phyloP scores from a whole-genome alignment of 2,797 vertebrate genomes.

The Lemur catta region DNA sequence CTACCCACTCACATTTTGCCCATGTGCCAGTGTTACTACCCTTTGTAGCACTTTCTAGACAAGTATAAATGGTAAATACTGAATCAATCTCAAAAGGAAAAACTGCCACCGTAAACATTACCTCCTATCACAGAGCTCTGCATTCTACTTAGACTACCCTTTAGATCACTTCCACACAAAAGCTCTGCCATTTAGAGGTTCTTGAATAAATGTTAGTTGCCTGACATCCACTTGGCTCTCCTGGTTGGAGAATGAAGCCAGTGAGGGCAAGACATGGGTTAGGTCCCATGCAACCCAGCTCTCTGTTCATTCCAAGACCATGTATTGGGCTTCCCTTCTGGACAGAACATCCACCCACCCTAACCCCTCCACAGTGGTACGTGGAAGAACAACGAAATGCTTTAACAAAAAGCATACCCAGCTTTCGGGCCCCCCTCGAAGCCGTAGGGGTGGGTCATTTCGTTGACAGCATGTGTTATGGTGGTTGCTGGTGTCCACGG shows the following conservation, averaged over 20 bases:
- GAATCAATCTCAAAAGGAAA: not conserved
- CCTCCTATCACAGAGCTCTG: not conserved
- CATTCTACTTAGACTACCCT: not conserved
- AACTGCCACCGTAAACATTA: not conserved
- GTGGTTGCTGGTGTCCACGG: not conserved
- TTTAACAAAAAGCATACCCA: not conserved
- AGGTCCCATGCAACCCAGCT: not conserved
- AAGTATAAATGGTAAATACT: not conserved
- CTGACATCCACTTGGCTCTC: not conserved
- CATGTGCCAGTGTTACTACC: not conserved
- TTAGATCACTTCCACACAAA: not conserved
- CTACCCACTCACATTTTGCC: not conserved
- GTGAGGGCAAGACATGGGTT: not conserved
- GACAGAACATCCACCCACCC: not conserved
- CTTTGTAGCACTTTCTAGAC: not conserved
- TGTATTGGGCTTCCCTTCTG: not conserved
- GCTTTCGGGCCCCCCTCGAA: not conserved
- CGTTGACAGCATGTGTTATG: not conserved
- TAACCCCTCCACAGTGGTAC: not conserved
- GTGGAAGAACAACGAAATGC: not conserved
- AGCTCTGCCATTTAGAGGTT: not conserved
- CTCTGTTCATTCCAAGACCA: not conserved
- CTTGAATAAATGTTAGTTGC: not conserved
- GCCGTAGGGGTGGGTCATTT: not conserved
- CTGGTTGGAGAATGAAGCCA: not conserved